Percentiles rank a stretch among this genome's conserved stretches.
Evolutionary conservation across 1,140 invertebrate genomes (phyloP).

Genomic region (Trichoplusia ni): DNA sequence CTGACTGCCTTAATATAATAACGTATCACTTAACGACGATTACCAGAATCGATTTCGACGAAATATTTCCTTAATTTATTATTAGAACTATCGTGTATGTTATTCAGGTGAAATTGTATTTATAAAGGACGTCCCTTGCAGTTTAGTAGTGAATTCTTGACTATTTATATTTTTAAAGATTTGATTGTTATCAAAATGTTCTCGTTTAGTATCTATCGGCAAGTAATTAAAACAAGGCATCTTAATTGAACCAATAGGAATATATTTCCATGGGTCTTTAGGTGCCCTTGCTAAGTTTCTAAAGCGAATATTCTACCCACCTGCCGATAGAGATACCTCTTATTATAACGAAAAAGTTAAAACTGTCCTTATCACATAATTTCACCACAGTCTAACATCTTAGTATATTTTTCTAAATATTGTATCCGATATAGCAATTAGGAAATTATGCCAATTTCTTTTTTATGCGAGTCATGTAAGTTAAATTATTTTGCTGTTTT

Average conservation of each 20-base stretch:
- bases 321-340: no score
- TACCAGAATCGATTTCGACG: constrained; percentile 1
- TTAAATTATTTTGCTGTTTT: constrained; percentile 34
- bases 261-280: neutral
- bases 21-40: neutral
- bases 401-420: constrained; percentile 12
- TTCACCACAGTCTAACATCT: neutral
- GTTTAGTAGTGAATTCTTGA: no score
- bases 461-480: constrained; percentile 17
- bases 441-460: constrained; percentile 16
- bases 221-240: no score
- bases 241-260: no score
- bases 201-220: no score
- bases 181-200: no score
- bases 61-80: constrained; percentile 16
- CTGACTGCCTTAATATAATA: constrained; percentile 15
- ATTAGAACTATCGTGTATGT: neutral
- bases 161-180: no score
- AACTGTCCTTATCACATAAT: neutral
- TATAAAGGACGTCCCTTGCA: no score
- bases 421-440: constrained; percentile 33
- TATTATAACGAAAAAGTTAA: no score
- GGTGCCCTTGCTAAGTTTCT: neutral
- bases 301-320: no score
- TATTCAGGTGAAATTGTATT: constrained; percentile 12